Percentiles rank a stretch among this genome's conserved stretches.
These are phyloP conservation scores for Cotesia typhae DNA, from an alignment of 1,140 invertebrate genomes.

Conservation along the genomic window DNA sequence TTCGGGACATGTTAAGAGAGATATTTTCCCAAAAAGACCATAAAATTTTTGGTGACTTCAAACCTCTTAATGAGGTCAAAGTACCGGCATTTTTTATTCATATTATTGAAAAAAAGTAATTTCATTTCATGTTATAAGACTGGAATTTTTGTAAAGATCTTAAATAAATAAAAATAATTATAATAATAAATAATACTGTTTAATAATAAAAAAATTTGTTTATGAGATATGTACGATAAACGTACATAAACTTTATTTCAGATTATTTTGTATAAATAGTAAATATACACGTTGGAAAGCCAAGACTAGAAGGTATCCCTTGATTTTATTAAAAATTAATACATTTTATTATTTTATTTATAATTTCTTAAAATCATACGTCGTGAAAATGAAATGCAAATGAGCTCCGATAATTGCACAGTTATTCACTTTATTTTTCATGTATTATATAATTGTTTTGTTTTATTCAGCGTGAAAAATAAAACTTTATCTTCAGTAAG, in stretches of 20 bases:
- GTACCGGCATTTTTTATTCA: conserved; percentile 87
- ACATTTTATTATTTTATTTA: conserved; percentile 14
- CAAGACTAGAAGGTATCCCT: conserved; percentile 36
- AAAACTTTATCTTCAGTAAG: conserved; percentile 7
- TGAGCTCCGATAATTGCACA: not conserved
- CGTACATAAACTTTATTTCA: conserved; percentile 41
- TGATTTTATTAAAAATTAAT: conserved; percentile 13
- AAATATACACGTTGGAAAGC: conserved; percentile 42
- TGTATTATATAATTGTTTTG: conserved; percentile 24
- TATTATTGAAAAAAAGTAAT: conserved; percentile 73
- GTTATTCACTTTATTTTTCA: conserved; percentile 30
- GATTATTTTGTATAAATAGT: conserved; percentile 43
- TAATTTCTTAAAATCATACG: conserved; percentile 3
- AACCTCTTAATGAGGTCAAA: conserved; percentile 70
- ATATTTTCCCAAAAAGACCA: conserved; percentile 75
- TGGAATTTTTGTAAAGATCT: no score
- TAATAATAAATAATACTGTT: conserved; percentile 1
- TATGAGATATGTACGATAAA: conserved; percentile 37
- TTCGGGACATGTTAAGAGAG: conserved; percentile 75
- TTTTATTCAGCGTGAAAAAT: conserved; percentile 28
- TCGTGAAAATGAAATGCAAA: conserved; percentile 1
- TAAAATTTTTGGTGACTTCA: conserved; percentile 83
- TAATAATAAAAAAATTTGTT: conserved; percentile 8
- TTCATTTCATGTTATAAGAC: no score
- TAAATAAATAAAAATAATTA: not conserved